Percentiles rank a stretch among this genome's conserved stretches.
These are phyloP conservation scores for Cosmia pyralina DNA, from an alignment of 2,888 invertebrate species.

Conservation along the genomic window DNA sequence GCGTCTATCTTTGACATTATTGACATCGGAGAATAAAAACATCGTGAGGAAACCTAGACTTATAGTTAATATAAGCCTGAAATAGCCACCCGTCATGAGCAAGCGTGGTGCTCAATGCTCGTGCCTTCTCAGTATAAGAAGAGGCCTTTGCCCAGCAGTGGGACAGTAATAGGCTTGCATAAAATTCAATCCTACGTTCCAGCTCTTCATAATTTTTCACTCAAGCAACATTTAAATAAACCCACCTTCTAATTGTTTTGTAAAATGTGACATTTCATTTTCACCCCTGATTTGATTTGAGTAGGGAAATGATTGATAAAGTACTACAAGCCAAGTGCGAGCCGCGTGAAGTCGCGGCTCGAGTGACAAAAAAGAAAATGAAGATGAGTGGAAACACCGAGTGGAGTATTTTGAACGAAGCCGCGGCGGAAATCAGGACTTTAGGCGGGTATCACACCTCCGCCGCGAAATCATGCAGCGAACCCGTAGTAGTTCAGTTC, in stretches of 20 bases:
- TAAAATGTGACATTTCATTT: conserved; percentile 74
- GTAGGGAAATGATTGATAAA: conserved; percentile 80
- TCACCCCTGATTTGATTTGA: conserved; percentile 81
- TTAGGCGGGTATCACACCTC: too few relatives aligned
- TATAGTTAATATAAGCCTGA: too few relatives aligned
- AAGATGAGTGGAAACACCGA: conserved; percentile 61
- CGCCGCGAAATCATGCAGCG: too few relatives aligned
- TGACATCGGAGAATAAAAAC: too few relatives aligned
- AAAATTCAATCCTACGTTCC: background rate
- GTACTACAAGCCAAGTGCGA: conserved; percentile 65
- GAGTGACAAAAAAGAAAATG: conserved; percentile 66
- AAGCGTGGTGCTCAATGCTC: too few relatives aligned
- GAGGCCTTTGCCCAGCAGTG: too few relatives aligned
- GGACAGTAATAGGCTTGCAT: too few relatives aligned
- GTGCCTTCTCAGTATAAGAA: too few relatives aligned
- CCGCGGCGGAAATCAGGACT: background rate
- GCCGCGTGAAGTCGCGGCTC: conserved; percentile 50
- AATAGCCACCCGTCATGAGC: too few relatives aligned
- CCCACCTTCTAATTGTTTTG: conserved; percentile 57
- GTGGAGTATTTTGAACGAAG: conserved; percentile 7
- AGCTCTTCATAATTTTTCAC: conserved; percentile 4
- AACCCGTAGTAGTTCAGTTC: too few relatives aligned
- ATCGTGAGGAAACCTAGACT: too few relatives aligned
- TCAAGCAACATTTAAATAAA: conserved; percentile 48
- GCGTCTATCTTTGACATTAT: too few relatives aligned